Percentiles rank a stretch among this genome's conserved stretches.
These are phyloP conservation scores for Spinibarbus caldwelli DNA, from an alignment of 2,797 vertebrate species.

Conservation along the genomic window DNA sequence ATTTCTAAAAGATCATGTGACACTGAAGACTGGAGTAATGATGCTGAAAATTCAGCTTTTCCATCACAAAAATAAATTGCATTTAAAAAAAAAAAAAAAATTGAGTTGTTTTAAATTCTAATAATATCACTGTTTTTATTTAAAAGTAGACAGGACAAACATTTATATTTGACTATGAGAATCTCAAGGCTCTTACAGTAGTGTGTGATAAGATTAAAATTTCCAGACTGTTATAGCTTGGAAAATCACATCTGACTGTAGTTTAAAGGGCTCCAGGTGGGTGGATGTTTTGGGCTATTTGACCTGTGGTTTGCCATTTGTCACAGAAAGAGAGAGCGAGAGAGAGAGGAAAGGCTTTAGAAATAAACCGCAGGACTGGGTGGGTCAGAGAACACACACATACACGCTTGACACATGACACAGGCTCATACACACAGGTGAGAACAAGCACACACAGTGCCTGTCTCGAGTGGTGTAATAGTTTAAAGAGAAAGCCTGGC, in stretches of 20 bases:
- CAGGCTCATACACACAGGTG: constrained; percentile 43
- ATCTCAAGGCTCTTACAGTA: background rate
- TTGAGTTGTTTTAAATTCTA: background rate
- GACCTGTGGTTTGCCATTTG: constrained; percentile 32
- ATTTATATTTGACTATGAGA: background rate
- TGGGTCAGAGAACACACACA: constrained; percentile 44
- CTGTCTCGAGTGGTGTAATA: background rate
- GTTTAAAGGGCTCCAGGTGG: constrained; percentile 33
- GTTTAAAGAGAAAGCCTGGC: constrained; percentile 42
- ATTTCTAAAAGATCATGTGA: background rate
- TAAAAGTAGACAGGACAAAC: background rate
- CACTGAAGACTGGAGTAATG: background rate
- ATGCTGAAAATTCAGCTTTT: background rate
- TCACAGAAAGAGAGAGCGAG: constrained; percentile 19
- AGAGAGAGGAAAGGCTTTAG: constrained; percentile 28
- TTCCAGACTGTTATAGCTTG: background rate
- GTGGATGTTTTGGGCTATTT: constrained; percentile 37
- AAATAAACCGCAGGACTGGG: constrained; percentile 39
- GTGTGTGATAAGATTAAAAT: background rate
- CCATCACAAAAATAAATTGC: too few species aligned
- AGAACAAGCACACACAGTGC: constrained; percentile 34
- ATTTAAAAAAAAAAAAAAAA: background rate
- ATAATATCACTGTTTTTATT: background rate
- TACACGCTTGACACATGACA: constrained; percentile 41
- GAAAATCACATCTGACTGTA: constrained; percentile 24